Evolutionary conservation across 2,888 invertebrate species (phyloP).

Genomic region (Scrobipalpa atriplicella): DNA sequence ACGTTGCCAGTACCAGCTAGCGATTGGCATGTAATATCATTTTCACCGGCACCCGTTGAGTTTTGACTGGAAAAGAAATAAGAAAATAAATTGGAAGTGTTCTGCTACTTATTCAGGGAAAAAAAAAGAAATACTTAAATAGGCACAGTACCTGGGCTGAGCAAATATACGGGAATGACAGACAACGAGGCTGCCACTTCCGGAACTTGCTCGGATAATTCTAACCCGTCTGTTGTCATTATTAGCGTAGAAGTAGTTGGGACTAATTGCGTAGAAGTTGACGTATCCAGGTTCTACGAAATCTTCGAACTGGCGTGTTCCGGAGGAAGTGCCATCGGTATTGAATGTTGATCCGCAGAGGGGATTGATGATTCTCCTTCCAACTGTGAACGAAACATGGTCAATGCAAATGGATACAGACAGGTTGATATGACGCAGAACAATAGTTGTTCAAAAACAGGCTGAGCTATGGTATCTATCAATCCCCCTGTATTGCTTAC

Average conservation of each 20-base stretch:
- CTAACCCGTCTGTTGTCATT: conserved; percentile 78
- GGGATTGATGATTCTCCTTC: conserved; percentile 84
- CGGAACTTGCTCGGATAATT: conserved; percentile 79
- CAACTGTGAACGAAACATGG: conserved; percentile 51
- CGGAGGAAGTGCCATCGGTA: conserved; percentile 61
- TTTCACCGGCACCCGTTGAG: conserved; percentile 47
- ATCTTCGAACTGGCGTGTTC: conserved; percentile 77
- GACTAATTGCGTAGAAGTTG: conserved; percentile 86
- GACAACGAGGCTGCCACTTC: conserved; percentile 80
- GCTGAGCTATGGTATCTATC: neutral
- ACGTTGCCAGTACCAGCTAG: conserved; percentile 76
- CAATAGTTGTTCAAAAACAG: too few species aligned
- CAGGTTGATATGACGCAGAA: neutral
- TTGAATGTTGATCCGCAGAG: conserved; percentile 79
- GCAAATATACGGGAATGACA: conserved; percentile 84
- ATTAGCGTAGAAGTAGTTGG: conserved; percentile 87
- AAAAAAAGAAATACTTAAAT: neutral
- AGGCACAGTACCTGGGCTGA: conserved; percentile 53
- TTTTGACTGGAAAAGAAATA: conserved; percentile 48
- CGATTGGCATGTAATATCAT: conserved; percentile 75
- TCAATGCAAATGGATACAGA: neutral
- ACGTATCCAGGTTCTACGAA: conserved; percentile 85
- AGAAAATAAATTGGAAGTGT: neutral
- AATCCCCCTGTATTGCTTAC: conserved; percentile 70
- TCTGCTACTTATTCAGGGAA: neutral